Base-by-base conservation (phyloP, 2,888 invertebrate species). In the Lepidocyrtoides sp. region DNA sequence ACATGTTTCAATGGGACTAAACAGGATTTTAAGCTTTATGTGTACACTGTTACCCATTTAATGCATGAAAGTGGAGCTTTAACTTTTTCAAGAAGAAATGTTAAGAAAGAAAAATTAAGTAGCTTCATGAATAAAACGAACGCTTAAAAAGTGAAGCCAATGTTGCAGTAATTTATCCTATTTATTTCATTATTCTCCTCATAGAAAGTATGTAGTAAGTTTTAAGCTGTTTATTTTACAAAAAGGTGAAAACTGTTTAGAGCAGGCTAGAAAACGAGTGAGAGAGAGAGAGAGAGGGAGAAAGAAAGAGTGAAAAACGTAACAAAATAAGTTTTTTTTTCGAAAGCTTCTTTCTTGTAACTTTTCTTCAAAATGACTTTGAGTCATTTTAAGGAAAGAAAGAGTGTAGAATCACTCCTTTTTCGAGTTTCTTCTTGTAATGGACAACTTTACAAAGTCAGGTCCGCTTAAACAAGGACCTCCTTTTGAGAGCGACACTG, bases 281-380 rank as follows among this genome's bases (percentile, higher is more conserved):
- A 48, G 1, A 79, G 0, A 83, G 12, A 75, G 14, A 69, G 54
- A 85, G 10, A 75, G 75, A 29, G 26, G 17, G 26, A 48, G 1
- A 79, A 7, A 83, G 12, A 75, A 20, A 69, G 54, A 57, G 54
- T 14, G 17, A 81, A 81, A 81, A 81, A 32, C 12, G 20, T 48
- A 41, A 69, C 81, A 51, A 54, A 69, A 69, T 41, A 75, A 23
- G 2, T 12, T 1, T 75, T 20, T 14, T 48, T 17, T 79, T n/a
- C n/a, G 79, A 87, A 54, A 88, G 81, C 81, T 81, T 54, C n/a
- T 75, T 8, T 20, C n/a, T 75, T 12, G 41, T 17, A 81, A 88
- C 88, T 88, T 87, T 87, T 54, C 41, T 87, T 81, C 36, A 41
- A 51, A 81, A 32, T 14, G 20, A 81, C 79, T 88, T 81, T 69